phyloP scores from a whole-genome alignment of 1,140 invertebrate species.

The Formica selysi region DNA sequence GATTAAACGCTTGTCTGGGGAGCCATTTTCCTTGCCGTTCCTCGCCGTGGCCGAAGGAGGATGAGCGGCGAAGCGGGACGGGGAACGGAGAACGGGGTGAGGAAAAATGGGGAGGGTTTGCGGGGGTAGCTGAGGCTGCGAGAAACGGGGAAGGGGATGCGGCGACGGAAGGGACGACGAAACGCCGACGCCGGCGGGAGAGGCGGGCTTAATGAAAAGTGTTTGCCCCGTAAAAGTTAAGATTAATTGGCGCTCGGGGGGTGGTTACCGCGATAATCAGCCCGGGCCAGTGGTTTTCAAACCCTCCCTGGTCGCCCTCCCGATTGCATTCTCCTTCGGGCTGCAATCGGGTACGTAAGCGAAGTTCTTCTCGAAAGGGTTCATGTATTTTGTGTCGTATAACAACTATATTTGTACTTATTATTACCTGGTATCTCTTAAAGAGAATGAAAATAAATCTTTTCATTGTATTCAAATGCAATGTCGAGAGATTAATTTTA shows the following conservation, averaged over 20 bases:
- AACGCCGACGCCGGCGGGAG: slow-evolving; percentile 71
- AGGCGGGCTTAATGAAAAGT: slow-evolving; percentile 86
- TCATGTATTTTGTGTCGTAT: neutral
- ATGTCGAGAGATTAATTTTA: slow-evolving; percentile 6
- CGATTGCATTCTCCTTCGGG: slow-evolving; percentile 28
- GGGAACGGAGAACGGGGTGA: slow-evolving; percentile 23
- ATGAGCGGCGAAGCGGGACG: slow-evolving; percentile 57
- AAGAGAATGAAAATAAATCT: slow-evolving; percentile 1
- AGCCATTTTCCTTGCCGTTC: slow-evolving; percentile 84
- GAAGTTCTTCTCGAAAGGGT: neutral
- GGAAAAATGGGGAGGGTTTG: slow-evolving; percentile 69
- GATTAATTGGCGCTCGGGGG: slow-evolving; percentile 86
- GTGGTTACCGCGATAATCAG: slow-evolving; percentile 86
- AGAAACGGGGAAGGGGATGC: slow-evolving; percentile 50
- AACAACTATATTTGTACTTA: slow-evolving; percentile 16
- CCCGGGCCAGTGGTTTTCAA: slow-evolving; percentile 84
- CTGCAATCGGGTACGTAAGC: slow-evolving; percentile 13
- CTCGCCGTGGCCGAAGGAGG: slow-evolving; percentile 68
- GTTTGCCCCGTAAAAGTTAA: slow-evolving; percentile 86
- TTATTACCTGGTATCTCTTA: slow-evolving; percentile 7
- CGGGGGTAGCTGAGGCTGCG: slow-evolving; percentile 67
- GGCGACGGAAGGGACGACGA: slow-evolving; percentile 61
- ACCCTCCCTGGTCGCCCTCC: slow-evolving; percentile 54
- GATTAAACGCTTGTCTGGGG: slow-evolving; percentile 86
- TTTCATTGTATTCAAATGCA: slow-evolving; percentile 7